These are phyloP conservation scores for Megaleporinus macrocephalus DNA, from an alignment of 2,113 vertebrate species.

Conservation along the genomic window DNA sequence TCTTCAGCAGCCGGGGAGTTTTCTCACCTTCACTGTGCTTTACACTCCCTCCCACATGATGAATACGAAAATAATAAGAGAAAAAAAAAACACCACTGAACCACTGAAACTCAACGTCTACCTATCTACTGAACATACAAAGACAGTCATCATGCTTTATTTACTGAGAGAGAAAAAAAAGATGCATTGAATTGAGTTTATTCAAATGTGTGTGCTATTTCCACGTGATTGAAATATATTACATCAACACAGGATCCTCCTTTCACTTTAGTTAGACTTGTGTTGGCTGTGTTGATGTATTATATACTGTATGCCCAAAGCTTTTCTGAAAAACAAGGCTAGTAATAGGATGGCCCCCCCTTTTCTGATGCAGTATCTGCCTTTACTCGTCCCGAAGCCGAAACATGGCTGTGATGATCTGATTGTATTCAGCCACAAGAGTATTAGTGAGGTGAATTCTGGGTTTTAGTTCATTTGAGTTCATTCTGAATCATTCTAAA, in stretches of 20 bases:
- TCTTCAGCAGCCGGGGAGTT: neutral
- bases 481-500: neutral
- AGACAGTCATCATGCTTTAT: neutral
- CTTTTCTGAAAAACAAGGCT: too few species aligned
- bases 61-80: too few species aligned
- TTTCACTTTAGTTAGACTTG: too few species aligned
- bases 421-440: neutral
- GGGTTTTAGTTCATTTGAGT: neutral
- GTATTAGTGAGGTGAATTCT: neutral
- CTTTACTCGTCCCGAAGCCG: neutral
- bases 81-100: slow-evolving; percentile 8
- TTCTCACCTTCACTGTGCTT: slow-evolving; percentile 25
- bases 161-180: neutral
- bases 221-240: neutral
- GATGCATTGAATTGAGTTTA: neutral
- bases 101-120: neutral
- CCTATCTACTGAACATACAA: neutral
- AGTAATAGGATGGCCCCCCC: too few species aligned
- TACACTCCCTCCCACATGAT: slow-evolving; percentile 22
- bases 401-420: neutral
- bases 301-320: neutral
- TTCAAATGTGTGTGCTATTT: neutral
- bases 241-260: neutral
- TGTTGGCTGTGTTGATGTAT: neutral
- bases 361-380: neutral